Percentiles rank a stretch among this genome's conserved stretches.
Conservation (phyloP, 1,140 invertebrate genomes). For the Drosophila saltans region DNA sequence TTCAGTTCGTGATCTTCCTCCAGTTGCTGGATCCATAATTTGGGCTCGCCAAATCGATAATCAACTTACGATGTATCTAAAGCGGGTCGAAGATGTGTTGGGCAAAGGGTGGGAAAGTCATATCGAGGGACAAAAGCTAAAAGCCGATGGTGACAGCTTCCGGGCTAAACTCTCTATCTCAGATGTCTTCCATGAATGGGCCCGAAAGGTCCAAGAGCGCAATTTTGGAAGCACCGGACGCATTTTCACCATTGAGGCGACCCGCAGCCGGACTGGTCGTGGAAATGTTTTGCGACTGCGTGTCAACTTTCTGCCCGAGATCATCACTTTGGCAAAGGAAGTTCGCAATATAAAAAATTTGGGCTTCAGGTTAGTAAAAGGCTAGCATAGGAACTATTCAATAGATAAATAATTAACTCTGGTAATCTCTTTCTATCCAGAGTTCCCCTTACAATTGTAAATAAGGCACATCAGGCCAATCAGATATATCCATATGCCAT, state of each 20-base stretch:
- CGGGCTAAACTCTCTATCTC: slow-evolving; percentile 97
- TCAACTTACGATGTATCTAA: slow-evolving; percentile 98
- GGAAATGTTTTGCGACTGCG: slow-evolving; percentile 95
- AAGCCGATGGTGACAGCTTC: slow-evolving; percentile 99
- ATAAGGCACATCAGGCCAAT: slow-evolving; percentile 99
- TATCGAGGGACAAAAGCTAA: slow-evolving; percentile 99
- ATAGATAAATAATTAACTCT: neutral
- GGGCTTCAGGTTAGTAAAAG: slow-evolving; percentile 88
- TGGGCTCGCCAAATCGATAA: slow-evolving; percentile 99
- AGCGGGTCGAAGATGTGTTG: slow-evolving; percentile 98
- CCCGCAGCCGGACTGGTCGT: slow-evolving; percentile 91
- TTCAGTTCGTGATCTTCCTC: slow-evolving; percentile 95
- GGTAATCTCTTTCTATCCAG: slow-evolving; percentile 80
- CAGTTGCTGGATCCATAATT: slow-evolving; percentile 98
- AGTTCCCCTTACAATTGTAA: slow-evolving; percentile 98
- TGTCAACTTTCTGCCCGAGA: slow-evolving; percentile 99
- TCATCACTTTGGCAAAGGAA: slow-evolving; percentile 99
- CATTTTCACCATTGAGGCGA: slow-evolving; percentile 97
- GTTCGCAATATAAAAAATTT: slow-evolving; percentile 98
- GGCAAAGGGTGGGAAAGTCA: slow-evolving; percentile 99
- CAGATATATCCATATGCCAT: slow-evolving; percentile 99
- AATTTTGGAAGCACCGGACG: slow-evolving; percentile 96
- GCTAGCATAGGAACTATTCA: neutral
- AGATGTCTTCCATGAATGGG: slow-evolving; percentile 99
- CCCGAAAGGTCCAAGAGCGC: slow-evolving; percentile 96